phyloP scores from a whole-genome alignment of 2,797 vertebrate species.

The Diceros bicornis region DNA sequence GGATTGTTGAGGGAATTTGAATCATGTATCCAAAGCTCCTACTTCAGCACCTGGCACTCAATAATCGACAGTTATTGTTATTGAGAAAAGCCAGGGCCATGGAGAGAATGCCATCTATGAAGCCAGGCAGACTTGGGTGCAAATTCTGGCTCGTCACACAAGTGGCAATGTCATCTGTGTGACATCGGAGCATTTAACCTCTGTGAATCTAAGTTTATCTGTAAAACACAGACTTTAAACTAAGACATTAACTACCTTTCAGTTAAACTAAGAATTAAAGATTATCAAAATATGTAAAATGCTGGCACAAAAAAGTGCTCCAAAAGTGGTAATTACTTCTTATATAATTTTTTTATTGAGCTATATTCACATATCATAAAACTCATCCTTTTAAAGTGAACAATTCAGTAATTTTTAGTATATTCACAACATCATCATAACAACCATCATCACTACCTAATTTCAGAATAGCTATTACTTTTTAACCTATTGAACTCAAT shows the following conservation, averaged over 20 bases:
- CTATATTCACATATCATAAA: neutral
- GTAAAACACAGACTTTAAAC: neutral
- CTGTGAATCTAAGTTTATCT: neutral
- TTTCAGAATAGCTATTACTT: neutral
- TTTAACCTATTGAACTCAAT: neutral
- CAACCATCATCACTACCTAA: neutral
- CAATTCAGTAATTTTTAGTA: neutral
- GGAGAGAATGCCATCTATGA: neutral
- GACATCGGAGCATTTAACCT: neutral
- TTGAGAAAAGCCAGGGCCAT: neutral
- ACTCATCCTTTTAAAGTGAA: neutral
- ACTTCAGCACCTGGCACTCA: neutral
- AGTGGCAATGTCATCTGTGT: neutral
- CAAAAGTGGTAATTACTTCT: neutral
- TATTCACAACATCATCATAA: neutral
- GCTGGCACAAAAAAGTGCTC: neutral
- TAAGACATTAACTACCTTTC: neutral
- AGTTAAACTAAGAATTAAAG: neutral
- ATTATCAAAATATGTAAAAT: neutral
- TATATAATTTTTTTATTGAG: neutral
- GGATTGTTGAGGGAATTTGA: neutral
- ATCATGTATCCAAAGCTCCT: neutral
- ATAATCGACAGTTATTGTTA: neutral
- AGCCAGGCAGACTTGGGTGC: neutral
- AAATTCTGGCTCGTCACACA: neutral